Base-by-base conservation (phyloP, 2,888 invertebrate genomes). In the Diploptera punctata region DNA sequence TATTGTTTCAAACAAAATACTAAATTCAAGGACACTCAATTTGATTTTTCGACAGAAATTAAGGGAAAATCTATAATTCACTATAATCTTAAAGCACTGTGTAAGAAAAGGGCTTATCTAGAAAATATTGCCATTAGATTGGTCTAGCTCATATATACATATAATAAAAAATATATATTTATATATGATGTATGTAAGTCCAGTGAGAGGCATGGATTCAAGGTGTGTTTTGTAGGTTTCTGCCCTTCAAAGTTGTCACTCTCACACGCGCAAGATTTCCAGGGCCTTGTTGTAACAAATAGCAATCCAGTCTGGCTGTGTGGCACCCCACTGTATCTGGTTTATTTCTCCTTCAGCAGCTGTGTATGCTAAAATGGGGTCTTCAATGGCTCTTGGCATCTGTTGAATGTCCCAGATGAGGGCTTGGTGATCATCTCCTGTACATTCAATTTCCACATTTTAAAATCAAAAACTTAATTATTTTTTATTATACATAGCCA, bases 271-370 rank as follows among this genome's bases (percentile, higher is more conserved):
- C 77, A 99, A 87, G 79, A 99, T 99, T 86, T 99, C 99, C 68
- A 99, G 90, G 79, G 94, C 95, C 82, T 97, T 93, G 85, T 98
- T 98, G 85, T 99, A 99, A 86, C 98, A 99, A 82, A 99, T 99
- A 71, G 98, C 97, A 81, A 99, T 99, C 99, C 99, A 99, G 85
- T 99, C 99, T 13, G 98, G 99, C 82, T 99, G 99, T n/a, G 98
- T 98, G 68, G 97, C 95, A 4, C 99, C 98, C 99, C 99, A 99
- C 84, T 98, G 98, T 79, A 99, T 98, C 87, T 98, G 98, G 88
- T 98, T 98, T 78, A 99, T 99, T 87, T 99, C 99, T 18, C 98
- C 99, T 84, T 95, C 95, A 16, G 98, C 97, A 1, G 98, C 97
- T 4, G 98, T 98, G 85, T 99, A 99, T 0, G 99, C 99, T 70